Evolutionary conservation across 2,113 vertebrate genomes (phyloP).

Genomic region (Lipotes vexillifer): DNA sequence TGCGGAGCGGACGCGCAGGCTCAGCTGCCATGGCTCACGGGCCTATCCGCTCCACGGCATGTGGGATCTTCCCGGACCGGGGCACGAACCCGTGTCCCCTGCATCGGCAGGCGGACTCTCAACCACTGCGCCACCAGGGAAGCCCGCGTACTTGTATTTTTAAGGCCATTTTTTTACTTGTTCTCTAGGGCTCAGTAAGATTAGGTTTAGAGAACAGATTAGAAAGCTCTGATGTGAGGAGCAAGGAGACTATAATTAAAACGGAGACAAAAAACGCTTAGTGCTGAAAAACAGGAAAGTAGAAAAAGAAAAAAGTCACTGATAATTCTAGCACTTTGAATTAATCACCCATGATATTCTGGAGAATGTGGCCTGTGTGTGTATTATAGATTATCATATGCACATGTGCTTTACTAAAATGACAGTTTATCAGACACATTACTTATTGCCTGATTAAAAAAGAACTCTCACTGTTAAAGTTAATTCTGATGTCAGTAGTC

Average conservation of each 20-base stretch:
- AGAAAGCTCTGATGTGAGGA: neutral
- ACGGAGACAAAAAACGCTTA: neutral
- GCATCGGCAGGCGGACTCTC: too few species aligned
- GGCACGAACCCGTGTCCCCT: too few species aligned
- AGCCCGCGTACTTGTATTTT: neutral
- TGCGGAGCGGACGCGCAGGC: too few species aligned
- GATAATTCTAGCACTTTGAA: neutral
- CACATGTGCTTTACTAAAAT: neutral
- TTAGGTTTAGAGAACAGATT: neutral
- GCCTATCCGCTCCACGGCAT: too few species aligned
- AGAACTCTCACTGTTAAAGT: neutral
- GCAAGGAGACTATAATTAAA: neutral
- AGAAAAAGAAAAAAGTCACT: neutral
- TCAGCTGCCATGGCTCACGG: too few species aligned
- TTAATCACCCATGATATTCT: constrained; percentile 8
- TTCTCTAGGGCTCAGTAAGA: neutral
- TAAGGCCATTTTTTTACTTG: neutral
- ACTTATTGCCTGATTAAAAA: neutral
- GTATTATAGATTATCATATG: neutral
- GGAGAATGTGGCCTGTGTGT: neutral
- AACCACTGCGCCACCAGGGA: too few species aligned
- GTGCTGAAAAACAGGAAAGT: neutral
- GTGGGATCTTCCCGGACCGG: too few species aligned
- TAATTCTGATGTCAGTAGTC: neutral
- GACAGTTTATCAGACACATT: neutral